Evolutionary conservation across 2,113 vertebrate genomes (phyloP).

Genomic region (Propithecus coquereli): DNA sequence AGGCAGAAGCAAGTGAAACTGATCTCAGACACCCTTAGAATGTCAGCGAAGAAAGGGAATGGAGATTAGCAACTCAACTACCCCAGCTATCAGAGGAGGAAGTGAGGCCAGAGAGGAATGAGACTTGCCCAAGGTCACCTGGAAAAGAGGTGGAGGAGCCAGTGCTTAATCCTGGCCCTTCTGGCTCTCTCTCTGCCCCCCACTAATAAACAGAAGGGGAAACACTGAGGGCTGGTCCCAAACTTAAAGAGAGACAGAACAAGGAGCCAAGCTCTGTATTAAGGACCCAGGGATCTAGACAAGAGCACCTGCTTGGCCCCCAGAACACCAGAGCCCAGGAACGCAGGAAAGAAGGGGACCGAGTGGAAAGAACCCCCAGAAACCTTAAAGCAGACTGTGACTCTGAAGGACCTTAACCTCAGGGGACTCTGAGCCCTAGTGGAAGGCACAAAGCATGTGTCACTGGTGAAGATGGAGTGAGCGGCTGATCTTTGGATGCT

Average conservation of each 20-base stretch:
- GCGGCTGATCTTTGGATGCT: not conserved
- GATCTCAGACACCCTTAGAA: constrained; percentile 6
- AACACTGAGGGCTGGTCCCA: not conserved
- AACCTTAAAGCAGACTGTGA: not conserved
- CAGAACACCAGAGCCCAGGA: not conserved
- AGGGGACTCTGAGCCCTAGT: not conserved
- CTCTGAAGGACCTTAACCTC: not conserved
- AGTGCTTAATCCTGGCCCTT: not conserved
- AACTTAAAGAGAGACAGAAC: not conserved
- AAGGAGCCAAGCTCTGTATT: not conserved
- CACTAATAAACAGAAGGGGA: not conserved
- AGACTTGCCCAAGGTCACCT: not conserved
- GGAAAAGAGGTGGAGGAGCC: not conserved
- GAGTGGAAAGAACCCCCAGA: not conserved
- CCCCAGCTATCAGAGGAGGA: not conserved
- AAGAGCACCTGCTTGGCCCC: not conserved
- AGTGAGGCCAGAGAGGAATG: not conserved
- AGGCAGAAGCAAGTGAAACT: constrained; percentile 1
- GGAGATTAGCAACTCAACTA: not conserved
- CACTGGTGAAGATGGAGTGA: not conserved
- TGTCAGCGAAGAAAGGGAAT: not conserved
- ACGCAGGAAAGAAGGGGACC: not conserved
- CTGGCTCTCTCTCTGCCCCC: constrained; percentile 12
- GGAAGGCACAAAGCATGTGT: not conserved
- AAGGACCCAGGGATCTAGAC: not conserved